Conservation (phyloP, 2,113 vertebrate genomes). For the Heterochromis multidens region DNA sequence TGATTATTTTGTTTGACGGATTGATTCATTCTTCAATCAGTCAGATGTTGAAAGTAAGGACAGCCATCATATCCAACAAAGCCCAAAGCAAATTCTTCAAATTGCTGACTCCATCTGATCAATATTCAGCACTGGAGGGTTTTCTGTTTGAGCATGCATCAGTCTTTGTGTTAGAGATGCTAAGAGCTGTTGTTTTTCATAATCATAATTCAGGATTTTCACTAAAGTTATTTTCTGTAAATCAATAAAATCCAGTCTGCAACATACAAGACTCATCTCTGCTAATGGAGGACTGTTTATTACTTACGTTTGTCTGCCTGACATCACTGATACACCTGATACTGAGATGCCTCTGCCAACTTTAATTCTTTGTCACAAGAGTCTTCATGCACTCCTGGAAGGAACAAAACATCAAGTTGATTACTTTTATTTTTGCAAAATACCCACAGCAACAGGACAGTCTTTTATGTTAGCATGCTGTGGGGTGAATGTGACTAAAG, state of each 20-base stretch:
- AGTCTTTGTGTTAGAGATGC: not conserved
- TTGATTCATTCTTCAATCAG: not conserved
- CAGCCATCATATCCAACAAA: not conserved
- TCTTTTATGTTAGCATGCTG: not conserved
- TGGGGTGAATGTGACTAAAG: not conserved
- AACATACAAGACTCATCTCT: not conserved
- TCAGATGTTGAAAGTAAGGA: not conserved
- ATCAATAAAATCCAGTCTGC: not conserved
- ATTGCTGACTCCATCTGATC: not conserved
- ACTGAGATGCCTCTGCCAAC: not conserved
- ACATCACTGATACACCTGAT: not conserved
- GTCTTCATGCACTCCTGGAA: not conserved
- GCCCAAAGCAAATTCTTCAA: not conserved
- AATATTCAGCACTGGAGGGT: not conserved
- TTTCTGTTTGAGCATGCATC: not conserved
- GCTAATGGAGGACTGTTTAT: not conserved
- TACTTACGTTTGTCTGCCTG: not conserved
- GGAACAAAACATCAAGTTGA: not conserved
- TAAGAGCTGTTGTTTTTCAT: not conserved
- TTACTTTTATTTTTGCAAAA: not conserved
- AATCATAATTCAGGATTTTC: not conserved
- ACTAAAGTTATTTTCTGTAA: not conserved
- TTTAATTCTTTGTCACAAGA: not conserved
- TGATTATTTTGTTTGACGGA: not conserved
- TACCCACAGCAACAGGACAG: not conserved